Conservation (phyloP, 2,888 invertebrate species). For the Harmothoe impar region DNA sequence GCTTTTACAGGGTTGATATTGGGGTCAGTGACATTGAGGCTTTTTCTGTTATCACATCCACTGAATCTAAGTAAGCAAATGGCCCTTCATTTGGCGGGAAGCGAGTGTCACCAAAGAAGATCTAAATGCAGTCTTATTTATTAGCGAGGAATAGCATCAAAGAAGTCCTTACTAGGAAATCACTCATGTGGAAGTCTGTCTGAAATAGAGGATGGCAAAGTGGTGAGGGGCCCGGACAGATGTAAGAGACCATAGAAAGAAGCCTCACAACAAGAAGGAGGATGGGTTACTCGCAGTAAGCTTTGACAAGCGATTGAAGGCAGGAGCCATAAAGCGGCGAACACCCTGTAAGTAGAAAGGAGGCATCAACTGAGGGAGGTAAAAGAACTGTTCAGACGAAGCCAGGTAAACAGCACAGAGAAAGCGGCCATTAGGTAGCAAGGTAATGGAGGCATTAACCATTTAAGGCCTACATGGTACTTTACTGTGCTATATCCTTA, state of each 20-base stretch:
- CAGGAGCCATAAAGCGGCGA: neutral
- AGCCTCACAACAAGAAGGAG: neutral
- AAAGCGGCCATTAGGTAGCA: neutral
- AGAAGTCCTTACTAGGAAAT: neutral
- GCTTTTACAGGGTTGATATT: too few species aligned
- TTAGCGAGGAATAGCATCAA: neutral
- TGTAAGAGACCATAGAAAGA: neutral
- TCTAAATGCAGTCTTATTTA: neutral
- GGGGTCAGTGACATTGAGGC: too few species aligned
- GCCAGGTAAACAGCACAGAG: neutral
- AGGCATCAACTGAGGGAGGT: too few species aligned
- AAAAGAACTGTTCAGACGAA: conserved; percentile 3
- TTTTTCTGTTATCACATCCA: too few species aligned
- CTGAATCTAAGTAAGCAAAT: too few species aligned
- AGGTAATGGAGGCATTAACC: neutral
- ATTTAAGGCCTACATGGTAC: too few species aligned
- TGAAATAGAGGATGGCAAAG: conserved; percentile 8
- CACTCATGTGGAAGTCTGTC: neutral
- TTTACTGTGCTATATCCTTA: too few species aligned
- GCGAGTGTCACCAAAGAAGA: neutral
- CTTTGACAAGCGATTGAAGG: neutral
- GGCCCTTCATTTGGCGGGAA: too few species aligned
- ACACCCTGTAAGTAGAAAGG: neutral
- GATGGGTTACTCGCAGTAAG: neutral
- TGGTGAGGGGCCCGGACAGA: too few species aligned